Conservation (phyloP, 2,113 vertebrate genomes). For the Plecotus auritus region DNA sequence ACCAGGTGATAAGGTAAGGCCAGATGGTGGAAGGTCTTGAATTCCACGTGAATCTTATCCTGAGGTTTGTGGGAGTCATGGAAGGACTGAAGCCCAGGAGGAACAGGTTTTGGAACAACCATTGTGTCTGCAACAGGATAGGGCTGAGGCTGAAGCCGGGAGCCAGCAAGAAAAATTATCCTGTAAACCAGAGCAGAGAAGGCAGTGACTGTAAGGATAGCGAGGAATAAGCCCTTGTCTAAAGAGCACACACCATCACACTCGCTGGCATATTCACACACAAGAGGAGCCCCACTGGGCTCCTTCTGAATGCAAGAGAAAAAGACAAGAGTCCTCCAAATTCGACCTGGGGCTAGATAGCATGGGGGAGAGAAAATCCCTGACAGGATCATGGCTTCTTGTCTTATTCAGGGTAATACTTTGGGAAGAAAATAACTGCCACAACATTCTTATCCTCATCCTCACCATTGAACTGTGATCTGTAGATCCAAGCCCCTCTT, state of each 20-base stretch:
- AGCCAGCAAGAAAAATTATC: background rate
- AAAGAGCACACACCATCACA: background rate
- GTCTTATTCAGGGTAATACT: background rate
- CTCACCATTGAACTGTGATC: background rate
- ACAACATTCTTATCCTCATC: background rate
- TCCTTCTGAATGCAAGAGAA: background rate
- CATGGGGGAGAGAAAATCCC: background rate
- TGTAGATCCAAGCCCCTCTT: background rate
- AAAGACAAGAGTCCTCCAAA: background rate
- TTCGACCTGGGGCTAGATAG: background rate
- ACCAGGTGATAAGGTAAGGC: background rate
- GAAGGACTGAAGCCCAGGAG: background rate
- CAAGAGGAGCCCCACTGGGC: background rate
- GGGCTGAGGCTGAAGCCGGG: background rate
- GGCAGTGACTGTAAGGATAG: accelerated
- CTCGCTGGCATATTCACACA: background rate
- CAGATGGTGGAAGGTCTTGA: background rate
- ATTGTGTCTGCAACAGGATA: background rate
- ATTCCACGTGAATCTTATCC: background rate
- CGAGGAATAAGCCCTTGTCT: background rate
- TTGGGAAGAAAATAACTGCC: background rate
- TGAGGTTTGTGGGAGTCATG: background rate
- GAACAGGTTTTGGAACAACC: background rate
- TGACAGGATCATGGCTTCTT: background rate
- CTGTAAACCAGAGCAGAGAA: background rate